Base-by-base conservation (phyloP, 1,140 invertebrate species). In the Neodiprion virginianus region DNA sequence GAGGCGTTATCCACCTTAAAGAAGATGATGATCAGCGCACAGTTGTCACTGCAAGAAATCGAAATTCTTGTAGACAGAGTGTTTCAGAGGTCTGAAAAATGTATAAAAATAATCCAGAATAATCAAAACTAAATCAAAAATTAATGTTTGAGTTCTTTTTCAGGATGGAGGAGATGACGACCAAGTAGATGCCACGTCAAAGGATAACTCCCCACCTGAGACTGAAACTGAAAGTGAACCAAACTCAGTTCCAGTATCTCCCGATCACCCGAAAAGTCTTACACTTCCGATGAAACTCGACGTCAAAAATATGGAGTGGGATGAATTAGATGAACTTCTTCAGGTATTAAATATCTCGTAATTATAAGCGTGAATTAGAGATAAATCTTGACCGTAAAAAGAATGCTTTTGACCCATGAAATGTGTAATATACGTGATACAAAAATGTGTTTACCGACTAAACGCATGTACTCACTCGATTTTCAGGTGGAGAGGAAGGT, bases 21-120 rank as follows among this genome's bases (percentile, higher is more conserved):
- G 95, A 96, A 87, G 95, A 96, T 84, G 95, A 96, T 85, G 94
- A 96, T 88, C 93, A 96, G 78, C 87, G 94, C 67, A 94, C 92
- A 3, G 92, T 94, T 50, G 91, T 94, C 9, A 92, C 91, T 17
- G 92, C 94, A 14, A 88, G 93, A 66, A 93, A 94, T 80, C 88
- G 93, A 76, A 94, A 94, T 85, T 94, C 93, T 0, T 93, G 90
- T 71, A 88, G 93, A 71, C 86, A 79, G 77, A 88, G 87, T 76
- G 82, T 84, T 72, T 83, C 84, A 17, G 87, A 86, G 73, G 82
- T 87, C 49, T 4, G 78, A 78, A 69, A 74, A 67, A 21, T 70
- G 66, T 69, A 40, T 71, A 71, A 48, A 66, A 73, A 65, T 40
- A 69, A 73, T 61, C 0, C 66, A 28, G 17, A 71, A 70, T 75